Base-by-base conservation (phyloP, 1,140 invertebrate genomes). In the Linepithema humile region DNA sequence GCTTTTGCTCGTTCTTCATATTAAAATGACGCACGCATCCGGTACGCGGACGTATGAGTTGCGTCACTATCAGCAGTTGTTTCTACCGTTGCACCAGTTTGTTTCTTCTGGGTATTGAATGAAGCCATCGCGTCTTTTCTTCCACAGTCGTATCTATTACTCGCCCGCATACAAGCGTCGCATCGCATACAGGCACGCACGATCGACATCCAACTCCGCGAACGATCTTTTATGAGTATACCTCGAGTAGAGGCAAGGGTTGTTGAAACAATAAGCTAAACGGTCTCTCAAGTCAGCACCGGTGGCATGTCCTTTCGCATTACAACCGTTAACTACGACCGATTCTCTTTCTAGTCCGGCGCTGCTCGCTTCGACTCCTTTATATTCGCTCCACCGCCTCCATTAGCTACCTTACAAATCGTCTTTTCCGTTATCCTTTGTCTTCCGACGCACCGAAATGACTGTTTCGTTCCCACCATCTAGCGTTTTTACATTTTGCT, bases 381-480 rank as follows among this genome's bases (percentile, higher is more conserved):
- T 80, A 69, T 83, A 88, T 57, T 70, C 74, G 78, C 69, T 83
- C 43, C 73, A 69, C 53, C 82, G 53, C 65, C 73, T 89, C 82
- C 77, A 87, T 89, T 89, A 87, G 65, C 64, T 53, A 80, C 73
- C 75, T 89, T 78, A 85, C 84, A 89, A 89, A 89, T 89, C 82
- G 1, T 62, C 77, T 83, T 83, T 70, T 89, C 88, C 88, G 88
- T 89, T 89, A 89, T 74, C 88, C 87, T 89, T 89, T 89, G 88
- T 89, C 85, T 89, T 80, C 60, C 72, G 64, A 87, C 85, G 59
- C 67, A 48, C 80, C 57, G 64, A 88, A 89, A 89, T 83, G 72
- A 89, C 65, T 87, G 74, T 82, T 88, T 86, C 84, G 84, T 89
- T 89, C 88, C 82, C 88, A 89, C 72, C 85, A 82, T 89, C 85